Percentiles rank a stretch among this genome's conserved stretches.
Evolutionary conservation across 1,140 invertebrate genomes (phyloP).

Genomic region (Nixonia krombeini): DNA sequence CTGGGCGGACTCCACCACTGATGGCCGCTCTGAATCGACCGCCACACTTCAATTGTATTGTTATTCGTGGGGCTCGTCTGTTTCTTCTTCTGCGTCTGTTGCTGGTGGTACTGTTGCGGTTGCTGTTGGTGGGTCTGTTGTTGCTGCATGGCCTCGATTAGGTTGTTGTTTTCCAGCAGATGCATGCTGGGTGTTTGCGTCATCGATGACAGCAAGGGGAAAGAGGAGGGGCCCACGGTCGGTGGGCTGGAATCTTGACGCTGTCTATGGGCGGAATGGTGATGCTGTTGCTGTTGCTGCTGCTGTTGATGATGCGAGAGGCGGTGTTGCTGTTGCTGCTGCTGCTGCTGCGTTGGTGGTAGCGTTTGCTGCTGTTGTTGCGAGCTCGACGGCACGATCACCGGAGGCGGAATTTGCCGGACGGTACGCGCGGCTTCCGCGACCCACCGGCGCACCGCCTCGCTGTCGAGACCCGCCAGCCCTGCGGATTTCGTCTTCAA

Average conservation of each 20-base stretch:
- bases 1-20: conserved; percentile 66
- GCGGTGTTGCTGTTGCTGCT: conserved; percentile 24
- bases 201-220: conserved; percentile 62
- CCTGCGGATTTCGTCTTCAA: conserved; percentile 66
- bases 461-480: conserved; percentile 70
- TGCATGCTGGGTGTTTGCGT: conserved; percentile 70
- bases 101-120: conserved; percentile 49
- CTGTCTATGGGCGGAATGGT: conserved; percentile 47
- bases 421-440: conserved; percentile 68
- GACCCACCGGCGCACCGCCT: conserved; percentile 70
- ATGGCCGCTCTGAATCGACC: conserved; percentile 63
- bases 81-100: conserved; percentile 61
- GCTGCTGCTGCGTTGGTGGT: conserved; percentile 43
- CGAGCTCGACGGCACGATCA: conserved; percentile 51
- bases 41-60: conserved; percentile 69
- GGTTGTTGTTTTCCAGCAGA: conserved; percentile 67
- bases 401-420: conserved; percentile 62
- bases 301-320: conserved; percentile 44
- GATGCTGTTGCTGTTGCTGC: conserved; percentile 29
- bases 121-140: conserved; percentile 42
- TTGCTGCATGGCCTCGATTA: conserved; percentile 59
- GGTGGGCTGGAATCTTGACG: conserved; percentile 55
- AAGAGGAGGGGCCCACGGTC: conserved; percentile 47
- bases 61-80: conserved; percentile 69
- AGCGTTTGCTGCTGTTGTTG: conserved; percentile 35